Evolutionary conservation across 2,113 vertebrate genomes (phyloP).

Genomic region (Phaethornis superciliosus): DNA sequence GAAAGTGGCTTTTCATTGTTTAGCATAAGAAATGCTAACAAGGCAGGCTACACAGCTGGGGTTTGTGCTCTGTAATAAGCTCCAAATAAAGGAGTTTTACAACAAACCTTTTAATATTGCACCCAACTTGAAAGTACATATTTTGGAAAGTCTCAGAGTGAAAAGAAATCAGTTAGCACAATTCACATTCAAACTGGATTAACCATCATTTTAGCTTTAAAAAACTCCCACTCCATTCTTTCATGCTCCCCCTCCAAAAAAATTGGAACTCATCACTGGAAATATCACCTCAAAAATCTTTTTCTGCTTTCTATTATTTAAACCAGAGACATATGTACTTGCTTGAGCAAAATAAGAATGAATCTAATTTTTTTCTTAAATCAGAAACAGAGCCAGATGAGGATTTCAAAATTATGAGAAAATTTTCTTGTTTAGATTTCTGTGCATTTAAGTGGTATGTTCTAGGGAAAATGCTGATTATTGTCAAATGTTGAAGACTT

Average conservation of each 20-base stretch:
- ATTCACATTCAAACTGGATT: constrained; percentile 7
- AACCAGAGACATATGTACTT: constrained; percentile 25
- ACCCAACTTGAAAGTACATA: not conserved
- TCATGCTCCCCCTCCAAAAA: not conserved
- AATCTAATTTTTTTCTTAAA: constrained; percentile 12
- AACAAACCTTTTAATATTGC: constrained; percentile 6
- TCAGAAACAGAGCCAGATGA: constrained; percentile 47
- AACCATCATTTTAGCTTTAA: constrained; percentile 5
- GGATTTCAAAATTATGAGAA: constrained; percentile 46
- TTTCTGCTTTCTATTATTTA: constrained; percentile 42
- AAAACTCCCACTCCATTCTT: not conserved
- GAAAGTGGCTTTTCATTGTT: constrained; percentile 48
- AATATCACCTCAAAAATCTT: constrained; percentile 48
- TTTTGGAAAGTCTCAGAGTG: not conserved
- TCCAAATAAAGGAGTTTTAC: not conserved
- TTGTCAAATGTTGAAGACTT: constrained; percentile 48
- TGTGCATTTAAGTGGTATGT: constrained; percentile 16
- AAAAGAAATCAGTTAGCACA: not conserved
- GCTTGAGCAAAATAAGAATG: constrained; percentile 31
- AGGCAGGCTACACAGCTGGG: not conserved
- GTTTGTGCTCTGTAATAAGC: not conserved
- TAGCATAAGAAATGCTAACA: not conserved
- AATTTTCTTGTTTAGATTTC: constrained; percentile 14
- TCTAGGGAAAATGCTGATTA: constrained; percentile 42
- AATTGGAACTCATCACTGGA: constrained; percentile 38